These are phyloP conservation scores for Peromyscus leucopus DNA, from an alignment of 2,113 vertebrate species.

Conservation along the genomic window DNA sequence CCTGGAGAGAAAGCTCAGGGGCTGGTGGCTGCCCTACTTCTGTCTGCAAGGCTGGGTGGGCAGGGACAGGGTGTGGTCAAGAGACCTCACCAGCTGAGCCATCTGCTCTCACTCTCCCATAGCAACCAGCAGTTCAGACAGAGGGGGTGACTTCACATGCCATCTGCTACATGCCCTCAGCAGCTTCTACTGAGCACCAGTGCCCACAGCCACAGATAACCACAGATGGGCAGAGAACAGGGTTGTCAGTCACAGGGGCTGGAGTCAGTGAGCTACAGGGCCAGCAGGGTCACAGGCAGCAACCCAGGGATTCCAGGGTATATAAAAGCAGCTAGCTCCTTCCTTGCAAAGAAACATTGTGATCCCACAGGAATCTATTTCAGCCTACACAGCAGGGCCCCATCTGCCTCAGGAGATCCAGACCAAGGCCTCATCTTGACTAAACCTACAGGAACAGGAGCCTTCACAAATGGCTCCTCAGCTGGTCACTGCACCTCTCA, in stretches of 20 bases:
- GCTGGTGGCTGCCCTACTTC: background rate
- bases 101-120: constrained; percentile 76
- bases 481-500: background rate
- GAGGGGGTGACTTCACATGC: constrained; percentile 53
- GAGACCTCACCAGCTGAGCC: constrained; percentile 51
- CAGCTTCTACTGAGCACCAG: background rate
- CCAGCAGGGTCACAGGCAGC: background rate
- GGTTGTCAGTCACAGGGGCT: background rate
- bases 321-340: background rate
- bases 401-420: background rate
- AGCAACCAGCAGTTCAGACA: constrained; percentile 62
- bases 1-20: constrained; percentile 20
- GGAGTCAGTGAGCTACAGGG: background rate
- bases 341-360: background rate
- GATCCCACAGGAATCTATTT: background rate
- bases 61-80: constrained; percentile 74
- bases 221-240: background rate
- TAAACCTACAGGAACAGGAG: background rate
- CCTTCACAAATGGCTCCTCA: background rate
- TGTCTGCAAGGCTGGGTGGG: background rate
- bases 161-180: constrained; percentile 56
- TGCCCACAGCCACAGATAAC: background rate
- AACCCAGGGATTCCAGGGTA: background rate
- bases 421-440: background rate
- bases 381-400: background rate